A percentile compares a stretch with the other conserved stretches of the same genome.
phyloP scores from a whole-genome alignment of 2,888 invertebrate species.

The Xiphydria camelus region DNA sequence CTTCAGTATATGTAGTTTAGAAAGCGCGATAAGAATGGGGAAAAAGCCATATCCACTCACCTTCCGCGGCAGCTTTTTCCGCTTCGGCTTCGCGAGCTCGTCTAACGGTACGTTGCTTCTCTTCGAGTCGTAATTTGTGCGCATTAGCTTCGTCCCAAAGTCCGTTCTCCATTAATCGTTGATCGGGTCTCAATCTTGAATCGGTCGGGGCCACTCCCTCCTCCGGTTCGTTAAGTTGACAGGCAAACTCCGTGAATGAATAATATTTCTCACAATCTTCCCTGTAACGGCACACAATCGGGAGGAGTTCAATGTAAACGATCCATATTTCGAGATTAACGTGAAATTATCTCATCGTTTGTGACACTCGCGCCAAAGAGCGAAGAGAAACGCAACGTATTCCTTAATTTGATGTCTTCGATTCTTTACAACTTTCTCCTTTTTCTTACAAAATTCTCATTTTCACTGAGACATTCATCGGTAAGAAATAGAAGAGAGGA shows the following conservation, averaged over 20 bases:
- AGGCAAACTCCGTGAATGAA: constrained; percentile 92
- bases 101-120: constrained; percentile 87
- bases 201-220: constrained; percentile 93
- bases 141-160: constrained; percentile 88
- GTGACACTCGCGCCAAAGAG: too few relatives aligned
- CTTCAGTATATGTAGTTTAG: neutral
- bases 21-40: too few relatives aligned
- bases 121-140: constrained; percentile 86
- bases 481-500: neutral
- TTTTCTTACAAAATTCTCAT: neutral
- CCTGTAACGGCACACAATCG: too few relatives aligned
- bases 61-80: constrained; percentile 69
- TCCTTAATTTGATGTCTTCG: neutral
- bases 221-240: constrained; percentile 95
- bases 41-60: too few relatives aligned
- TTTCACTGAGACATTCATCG: neutral
- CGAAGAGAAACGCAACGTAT: too few relatives aligned
- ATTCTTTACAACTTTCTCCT: neutral
- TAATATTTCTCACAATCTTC: constrained; percentile 77
- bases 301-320: too few relatives aligned
- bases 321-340: too few relatives aligned
- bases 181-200: constrained; percentile 90
- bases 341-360: neutral
- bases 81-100: constrained; percentile 79
- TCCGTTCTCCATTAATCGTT: constrained; percentile 95